These are phyloP conservation scores for Leptinotarsa haldemani DNA, from an alignment of 2,888 invertebrate species.

Conservation along the genomic window DNA sequence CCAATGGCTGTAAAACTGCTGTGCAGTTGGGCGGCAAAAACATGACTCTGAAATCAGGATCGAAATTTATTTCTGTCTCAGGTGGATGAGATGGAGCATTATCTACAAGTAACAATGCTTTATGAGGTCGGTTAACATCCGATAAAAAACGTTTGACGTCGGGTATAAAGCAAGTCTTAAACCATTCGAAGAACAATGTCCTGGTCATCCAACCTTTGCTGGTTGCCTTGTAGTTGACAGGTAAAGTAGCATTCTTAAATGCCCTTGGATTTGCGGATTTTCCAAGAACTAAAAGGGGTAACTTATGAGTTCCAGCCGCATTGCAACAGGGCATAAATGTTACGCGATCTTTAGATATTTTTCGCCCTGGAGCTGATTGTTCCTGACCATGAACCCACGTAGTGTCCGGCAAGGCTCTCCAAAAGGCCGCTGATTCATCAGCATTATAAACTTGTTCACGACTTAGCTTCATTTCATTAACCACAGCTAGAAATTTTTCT, in stretches of 20 bases:
- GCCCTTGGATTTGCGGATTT: slow-evolving; percentile 17
- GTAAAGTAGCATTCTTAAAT: neutral
- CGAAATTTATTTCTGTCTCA: neutral
- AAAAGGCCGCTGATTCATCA: slow-evolving; percentile 45
- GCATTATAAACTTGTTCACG: slow-evolving; percentile 45
- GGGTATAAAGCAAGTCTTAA: neutral
- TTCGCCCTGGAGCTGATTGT: slow-evolving; percentile 42
- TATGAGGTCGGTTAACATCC: neutral
- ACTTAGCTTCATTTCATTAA: slow-evolving; percentile 32
- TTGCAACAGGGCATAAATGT: slow-evolving; percentile 45
- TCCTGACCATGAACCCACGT: slow-evolving; percentile 37
- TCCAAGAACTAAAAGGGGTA: slow-evolving; percentile 41
- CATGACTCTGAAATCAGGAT: slow-evolving; percentile 29
- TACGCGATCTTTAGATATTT: slow-evolving; percentile 41
- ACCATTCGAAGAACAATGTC: neutral
- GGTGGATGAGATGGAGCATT: slow-evolving; percentile 15
- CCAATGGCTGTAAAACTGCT: neutral
- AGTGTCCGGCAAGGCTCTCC: slow-evolving; percentile 43
- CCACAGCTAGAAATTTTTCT: slow-evolving; percentile 26
- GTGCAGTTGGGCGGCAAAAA: slow-evolving; percentile 22
- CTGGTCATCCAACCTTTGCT: neutral
- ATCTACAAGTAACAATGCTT: slow-evolving; percentile 21
- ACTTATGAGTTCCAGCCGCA: slow-evolving; percentile 43
- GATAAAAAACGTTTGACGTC: neutral
- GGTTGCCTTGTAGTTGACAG: neutral